Conservation (phyloP, 1,140 invertebrate species). For the Cepaea nemoralis region DNA sequence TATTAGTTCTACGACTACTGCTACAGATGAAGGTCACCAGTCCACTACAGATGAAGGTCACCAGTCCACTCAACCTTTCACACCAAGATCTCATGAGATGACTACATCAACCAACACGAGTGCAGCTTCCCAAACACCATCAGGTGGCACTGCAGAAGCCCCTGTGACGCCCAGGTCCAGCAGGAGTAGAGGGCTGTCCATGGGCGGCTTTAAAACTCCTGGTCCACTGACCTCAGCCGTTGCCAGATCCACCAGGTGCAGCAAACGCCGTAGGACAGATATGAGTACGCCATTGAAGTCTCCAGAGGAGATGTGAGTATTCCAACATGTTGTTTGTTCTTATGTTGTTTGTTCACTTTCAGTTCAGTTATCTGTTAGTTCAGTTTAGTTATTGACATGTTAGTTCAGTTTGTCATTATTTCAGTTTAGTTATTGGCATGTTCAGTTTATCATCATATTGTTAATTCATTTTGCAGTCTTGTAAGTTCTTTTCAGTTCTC, state of each 20-base stretch:
- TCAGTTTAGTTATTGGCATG: no score
- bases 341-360: no score
- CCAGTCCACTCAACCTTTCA: conserved; percentile 30
- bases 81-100: conserved; percentile 18
- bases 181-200: neutral
- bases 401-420: no score
- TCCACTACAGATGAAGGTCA: neutral
- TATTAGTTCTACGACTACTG: neutral
- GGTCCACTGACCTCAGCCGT: conserved; percentile 11
- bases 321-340: no score
- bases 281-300: neutral
- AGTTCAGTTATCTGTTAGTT: no score
- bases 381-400: no score
- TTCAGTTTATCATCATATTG: no score
- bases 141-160: neutral
- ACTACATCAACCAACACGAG: neutral
- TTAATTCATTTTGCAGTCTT: no score
- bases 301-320: conserved; percentile 31
- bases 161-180: neutral
- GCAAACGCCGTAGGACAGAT: neutral
- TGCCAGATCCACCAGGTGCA: neutral
- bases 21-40: neutral
- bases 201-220: conserved; percentile 8
- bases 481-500: no score
- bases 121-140: neutral